Evolutionary conservation across 2,113 vertebrate genomes (phyloP), one percentile per base, ranked within the genome.

Genomic region (Cochlearius cochlearius): DNA sequence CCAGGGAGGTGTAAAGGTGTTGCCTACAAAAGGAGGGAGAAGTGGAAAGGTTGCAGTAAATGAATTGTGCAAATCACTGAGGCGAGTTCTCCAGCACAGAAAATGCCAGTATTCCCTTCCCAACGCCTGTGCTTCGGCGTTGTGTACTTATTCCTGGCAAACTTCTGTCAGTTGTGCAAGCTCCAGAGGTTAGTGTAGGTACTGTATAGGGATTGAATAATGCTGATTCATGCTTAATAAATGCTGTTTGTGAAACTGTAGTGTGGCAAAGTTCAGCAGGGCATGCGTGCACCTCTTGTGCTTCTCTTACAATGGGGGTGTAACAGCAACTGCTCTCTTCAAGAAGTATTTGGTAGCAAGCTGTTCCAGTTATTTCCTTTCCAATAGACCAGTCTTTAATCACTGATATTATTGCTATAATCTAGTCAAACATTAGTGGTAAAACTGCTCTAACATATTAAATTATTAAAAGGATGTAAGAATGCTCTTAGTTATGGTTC

Each of bases 81-180:
- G 50, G 14, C 7, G 58, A 78, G 36, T 4, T 66, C 32, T 79
- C 8, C 49, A 34, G 45, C 62, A 79, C 17, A 68, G 73, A 36
- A 36, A 45, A 19, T 19, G 45, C 5, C 15, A 0, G 2, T 34
- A 29, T 22, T 69, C 1, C 3, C 17, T 89, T 84, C 60, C 60
- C 53, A 75, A 12, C 25, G 62, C 17, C 58, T 0, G 0, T 32
- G 72, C 72, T 68, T 68, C 10, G 7, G 64, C 1, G 1, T 86
- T 49, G 30, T 1, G 8, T 55, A 5, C 66, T 75, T 59, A 1
- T 26, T 94, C 53, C 58, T 81, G 80, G 86, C 52, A 60, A 81
- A 36, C n/a, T 63, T 41, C 43, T 50, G 22, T 18, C 23, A 55
- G 47, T 18, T 72, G 43, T 89, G 73, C 56, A 47, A 43, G n/a